phyloP scores from a whole-genome alignment of 2,113 vertebrate species.

The Pseudonaja textilis region DNA sequence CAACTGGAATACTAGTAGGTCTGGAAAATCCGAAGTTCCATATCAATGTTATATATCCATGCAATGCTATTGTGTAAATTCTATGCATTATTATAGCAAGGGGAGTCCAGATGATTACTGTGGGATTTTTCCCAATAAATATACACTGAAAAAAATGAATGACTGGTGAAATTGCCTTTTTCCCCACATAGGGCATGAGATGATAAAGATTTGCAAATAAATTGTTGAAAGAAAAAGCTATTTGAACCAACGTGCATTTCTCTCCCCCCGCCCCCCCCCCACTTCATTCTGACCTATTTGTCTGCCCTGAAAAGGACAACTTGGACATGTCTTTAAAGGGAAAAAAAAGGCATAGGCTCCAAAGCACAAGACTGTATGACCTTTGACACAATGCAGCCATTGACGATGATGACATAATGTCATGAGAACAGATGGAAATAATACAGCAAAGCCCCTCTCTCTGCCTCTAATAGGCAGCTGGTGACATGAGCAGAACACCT shows the following conservation, averaged over 20 bases:
- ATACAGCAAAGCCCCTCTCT: conserved; percentile 52
- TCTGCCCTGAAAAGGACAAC: neutral
- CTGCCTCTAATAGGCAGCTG: conserved; percentile 61
- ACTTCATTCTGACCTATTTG: neutral
- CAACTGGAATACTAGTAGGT: neutral
- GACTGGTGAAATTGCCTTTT: neutral
- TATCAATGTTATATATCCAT: neutral
- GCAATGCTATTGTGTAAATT: neutral
- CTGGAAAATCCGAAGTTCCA: neutral
- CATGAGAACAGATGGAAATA: conserved; percentile 54
- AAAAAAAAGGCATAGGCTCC: conserved; percentile 1
- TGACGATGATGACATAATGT: conserved; percentile 50
- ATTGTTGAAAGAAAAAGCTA: conserved; percentile 11
- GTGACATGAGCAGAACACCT: conserved; percentile 59
- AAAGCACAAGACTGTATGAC: neutral
- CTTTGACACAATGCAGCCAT: conserved; percentile 38
- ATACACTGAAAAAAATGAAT: neutral
- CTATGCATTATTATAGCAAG: neutral
- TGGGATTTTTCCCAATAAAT: neutral
- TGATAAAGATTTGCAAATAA: conserved; percentile 21
- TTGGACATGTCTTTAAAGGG: neutral
- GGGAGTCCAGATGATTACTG: neutral
- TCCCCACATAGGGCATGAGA: neutral
- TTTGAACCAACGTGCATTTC: conserved; percentile 45
- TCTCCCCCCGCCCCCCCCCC: neutral